Base-by-base conservation (phyloP, 2,888 invertebrate genomes). In the Orthonevra nobilis region DNA sequence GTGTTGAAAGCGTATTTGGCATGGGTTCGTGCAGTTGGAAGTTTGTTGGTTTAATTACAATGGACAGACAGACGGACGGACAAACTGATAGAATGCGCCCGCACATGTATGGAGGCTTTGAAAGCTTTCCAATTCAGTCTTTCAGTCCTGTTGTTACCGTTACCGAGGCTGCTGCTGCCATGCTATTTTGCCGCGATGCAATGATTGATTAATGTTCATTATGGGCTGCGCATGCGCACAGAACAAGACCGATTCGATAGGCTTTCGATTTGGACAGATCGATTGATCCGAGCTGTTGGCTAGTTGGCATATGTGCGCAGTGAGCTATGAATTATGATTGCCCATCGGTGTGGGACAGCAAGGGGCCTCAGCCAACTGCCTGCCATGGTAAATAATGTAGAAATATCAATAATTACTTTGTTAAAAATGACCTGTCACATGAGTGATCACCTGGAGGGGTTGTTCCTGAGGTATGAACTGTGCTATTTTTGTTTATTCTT, bases 11-110 rank as follows among this genome's bases (percentile, higher is more conserved):
- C 79, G 66, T 79, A 79, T 79, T 68, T 79, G 79, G 79, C 73
- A 50, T 68, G 54, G 66, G 79, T 50, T 79, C 79, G 79, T 79
- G 79, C 79, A 66, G 66, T 66, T 79, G 73, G 73, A 79, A 66
- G 79, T 79, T 73, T 79, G 79, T 79, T 73, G 72, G 79, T 79
- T 73, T 79, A 79, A 79, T 79, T 79, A 79, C 79, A 79, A 79
- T 79, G 44, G 77, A 72, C 72, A 60, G 66, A 72, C 72, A 52
- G 77, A 72, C 64, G 42, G 23, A 38, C 36, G 7, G 36, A 54
- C 52, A 52, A 54, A 56, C 46, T 48, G 40, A 54, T 44, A 66
- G 58, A 77, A 79, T 79, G 79, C 48, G 48, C 19, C 46, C 73
- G 32, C 20, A 28, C 69, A 48, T 26, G 12, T 46, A 28, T 40